Evolutionary conservation across 2,797 vertebrate species (phyloP).

Genomic region (Myotis planiceps): DNA sequence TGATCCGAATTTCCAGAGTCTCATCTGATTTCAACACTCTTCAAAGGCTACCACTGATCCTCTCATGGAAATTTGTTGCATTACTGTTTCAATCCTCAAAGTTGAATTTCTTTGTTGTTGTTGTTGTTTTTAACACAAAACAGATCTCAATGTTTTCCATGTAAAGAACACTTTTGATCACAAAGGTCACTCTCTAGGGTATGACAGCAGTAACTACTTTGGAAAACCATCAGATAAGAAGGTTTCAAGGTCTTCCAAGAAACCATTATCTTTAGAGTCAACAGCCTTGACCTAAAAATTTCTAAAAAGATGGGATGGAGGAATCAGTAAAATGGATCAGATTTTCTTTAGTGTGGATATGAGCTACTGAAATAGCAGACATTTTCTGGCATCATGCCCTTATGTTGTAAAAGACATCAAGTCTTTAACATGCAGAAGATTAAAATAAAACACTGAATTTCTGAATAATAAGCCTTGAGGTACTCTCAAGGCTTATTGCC

Average conservation of each 20-base stretch:
- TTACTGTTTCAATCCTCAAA: neutral
- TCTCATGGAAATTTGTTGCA: neutral
- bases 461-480: neutral
- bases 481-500: neutral
- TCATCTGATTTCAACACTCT: neutral
- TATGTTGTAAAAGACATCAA: neutral
- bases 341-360: neutral
- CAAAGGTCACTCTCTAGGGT: neutral
- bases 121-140: neutral
- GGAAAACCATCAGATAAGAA: neutral
- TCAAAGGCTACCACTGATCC: neutral
- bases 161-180: conserved; percentile 5
- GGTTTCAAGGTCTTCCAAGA: neutral
- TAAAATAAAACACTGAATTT: neutral
- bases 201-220: neutral
- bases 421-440: neutral
- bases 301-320: neutral
- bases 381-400: neutral
- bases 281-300: neutral
- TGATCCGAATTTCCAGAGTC: neutral
- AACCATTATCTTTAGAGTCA: neutral
- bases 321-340: neutral
- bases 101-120: neutral
- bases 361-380: neutral
- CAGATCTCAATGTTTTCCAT: neutral